Evolutionary conservation across 2,797 vertebrate species (phyloP).

Genomic region (Muscicapa striata): DNA sequence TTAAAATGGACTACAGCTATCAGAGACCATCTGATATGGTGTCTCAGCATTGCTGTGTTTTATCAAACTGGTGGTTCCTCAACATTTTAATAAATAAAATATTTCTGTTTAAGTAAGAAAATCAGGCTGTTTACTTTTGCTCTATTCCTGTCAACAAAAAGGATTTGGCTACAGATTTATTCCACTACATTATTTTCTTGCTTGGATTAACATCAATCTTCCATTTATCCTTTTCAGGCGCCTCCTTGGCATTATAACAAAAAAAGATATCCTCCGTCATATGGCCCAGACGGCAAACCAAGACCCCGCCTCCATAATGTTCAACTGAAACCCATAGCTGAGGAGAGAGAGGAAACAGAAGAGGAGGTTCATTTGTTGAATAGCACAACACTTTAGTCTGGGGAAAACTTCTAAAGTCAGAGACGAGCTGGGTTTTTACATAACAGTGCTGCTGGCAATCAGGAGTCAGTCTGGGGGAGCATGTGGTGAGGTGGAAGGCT

Average conservation of each 20-base stretch:
- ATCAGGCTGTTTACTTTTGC: constrained; percentile 72
- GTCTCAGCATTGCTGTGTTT: constrained; percentile 47
- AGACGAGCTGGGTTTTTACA: constrained; percentile 54
- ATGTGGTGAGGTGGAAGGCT: background rate
- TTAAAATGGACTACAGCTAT: constrained; percentile 40
- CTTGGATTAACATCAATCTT: constrained; percentile 61
- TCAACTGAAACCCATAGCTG: constrained; percentile 90
- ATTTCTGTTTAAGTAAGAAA: constrained; percentile 59
- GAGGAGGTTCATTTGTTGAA: constrained; percentile 90
- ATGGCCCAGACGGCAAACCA: constrained; percentile 99
- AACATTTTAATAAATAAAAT: constrained; percentile 59
- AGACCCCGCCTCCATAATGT: constrained; percentile 99
- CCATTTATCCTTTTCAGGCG: constrained; percentile 84
- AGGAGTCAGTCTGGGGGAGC: constrained; percentile 58
- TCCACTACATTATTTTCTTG: background rate
- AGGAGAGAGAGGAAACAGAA: constrained; percentile 81
- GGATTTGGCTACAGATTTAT: constrained; percentile 65
- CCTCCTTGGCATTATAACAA: constrained; percentile 99
- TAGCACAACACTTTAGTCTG: constrained; percentile 86
- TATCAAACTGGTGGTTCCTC: constrained; percentile 60
- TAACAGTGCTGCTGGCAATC: constrained; percentile 63
- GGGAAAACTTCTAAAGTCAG: constrained; percentile 40
- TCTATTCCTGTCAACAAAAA: constrained; percentile 77
- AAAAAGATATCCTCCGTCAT: constrained; percentile 99
- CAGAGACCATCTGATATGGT: constrained; percentile 48